Base-by-base conservation (phyloP, 2,797 vertebrate genomes). In the Urophycis tenuis region DNA sequence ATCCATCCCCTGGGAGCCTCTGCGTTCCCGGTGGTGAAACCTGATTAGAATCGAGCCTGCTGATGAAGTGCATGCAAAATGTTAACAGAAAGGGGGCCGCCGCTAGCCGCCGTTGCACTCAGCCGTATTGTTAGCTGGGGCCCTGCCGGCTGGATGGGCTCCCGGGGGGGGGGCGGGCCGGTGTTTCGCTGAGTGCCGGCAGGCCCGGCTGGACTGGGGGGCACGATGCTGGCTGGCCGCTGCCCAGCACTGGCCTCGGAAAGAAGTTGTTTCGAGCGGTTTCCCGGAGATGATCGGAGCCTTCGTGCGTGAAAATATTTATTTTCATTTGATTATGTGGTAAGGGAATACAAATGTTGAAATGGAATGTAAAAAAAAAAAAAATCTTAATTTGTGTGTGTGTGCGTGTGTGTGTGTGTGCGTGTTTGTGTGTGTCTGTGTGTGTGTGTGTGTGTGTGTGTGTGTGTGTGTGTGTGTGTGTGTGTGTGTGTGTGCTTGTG, bases 131-230 rank as follows among this genome's bases (percentile, higher is more conserved):
- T 41, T 15, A 4, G 17, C 86, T 94, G 94, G 86, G 78, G 79
- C 70, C 70, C 82, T 93, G 53, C 75, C 97, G 79, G 78, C 89
- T 75, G 87, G 81, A 87, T 78, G 85, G 80, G 0, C 91, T 98
- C 77, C 92, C 89, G 11, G 95, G 96, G 64, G 95, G 79, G 84
- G 96, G 87, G 95, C 93, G 17, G 93, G 90, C 17, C 94, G 94
- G 74, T 79, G 83, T 74, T 96, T 95, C 72, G 81, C 90, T 0
- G 79, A 87, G 32, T 86, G 72, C 33, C 74, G 92, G 78, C 84
- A 89, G 32, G 74, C 80, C 0, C 87, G 90, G 77, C 74, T 53
- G 75, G 91, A 95, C 5, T n/a, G n/a, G 6, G 90, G 70, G 79
- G 81, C 34, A 70, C 88, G 77, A 87, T 96, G 84, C 84, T 96